phyloP scores from a whole-genome alignment of 2,888 invertebrate species.

The Noctuana brunneofusca region DNA sequence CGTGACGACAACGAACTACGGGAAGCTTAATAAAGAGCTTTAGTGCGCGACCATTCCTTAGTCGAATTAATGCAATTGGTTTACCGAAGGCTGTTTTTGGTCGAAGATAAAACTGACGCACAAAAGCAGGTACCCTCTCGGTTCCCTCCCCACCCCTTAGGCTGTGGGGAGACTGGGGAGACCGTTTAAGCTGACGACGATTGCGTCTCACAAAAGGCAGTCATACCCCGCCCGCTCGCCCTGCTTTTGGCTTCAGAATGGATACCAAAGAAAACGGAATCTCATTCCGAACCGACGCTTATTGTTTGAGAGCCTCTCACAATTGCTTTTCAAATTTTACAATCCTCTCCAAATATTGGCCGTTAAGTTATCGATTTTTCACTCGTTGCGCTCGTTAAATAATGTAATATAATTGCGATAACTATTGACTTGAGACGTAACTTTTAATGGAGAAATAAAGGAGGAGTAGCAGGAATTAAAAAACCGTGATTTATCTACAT shows the following conservation, averaged over 20 bases:
- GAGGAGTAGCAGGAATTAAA: too few species aligned
- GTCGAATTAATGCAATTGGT: constrained; percentile 62
- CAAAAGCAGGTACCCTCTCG: constrained; percentile 60
- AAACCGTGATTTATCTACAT: too few species aligned
- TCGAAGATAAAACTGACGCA: constrained; percentile 65
- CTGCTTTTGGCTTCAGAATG: constrained; percentile 58
- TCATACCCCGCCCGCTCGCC: constrained; percentile 45
- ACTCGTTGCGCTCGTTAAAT: neutral
- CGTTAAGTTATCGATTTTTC: constrained; percentile 41
- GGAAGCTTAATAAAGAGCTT: constrained; percentile 27
- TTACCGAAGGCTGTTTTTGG: constrained; percentile 59
- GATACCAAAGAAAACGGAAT: constrained; percentile 61
- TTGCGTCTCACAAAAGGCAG: constrained; percentile 72
- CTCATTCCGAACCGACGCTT: constrained; percentile 63
- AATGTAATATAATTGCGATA: too few species aligned
- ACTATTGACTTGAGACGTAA: too few species aligned
- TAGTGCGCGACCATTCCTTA: constrained; percentile 29
- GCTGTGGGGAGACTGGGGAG: constrained; percentile 44
- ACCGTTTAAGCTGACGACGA: constrained; percentile 70
- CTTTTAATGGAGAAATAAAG: too few species aligned
- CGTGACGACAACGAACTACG: too few species aligned
- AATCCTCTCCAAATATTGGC: constrained; percentile 53
- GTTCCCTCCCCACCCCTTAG: constrained; percentile 43
- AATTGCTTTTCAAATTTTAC: constrained; percentile 70
- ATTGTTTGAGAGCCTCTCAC: constrained; percentile 70